Base-by-base conservation (phyloP, 1,140 invertebrate species). In the Drosophila jambulina region DNA sequence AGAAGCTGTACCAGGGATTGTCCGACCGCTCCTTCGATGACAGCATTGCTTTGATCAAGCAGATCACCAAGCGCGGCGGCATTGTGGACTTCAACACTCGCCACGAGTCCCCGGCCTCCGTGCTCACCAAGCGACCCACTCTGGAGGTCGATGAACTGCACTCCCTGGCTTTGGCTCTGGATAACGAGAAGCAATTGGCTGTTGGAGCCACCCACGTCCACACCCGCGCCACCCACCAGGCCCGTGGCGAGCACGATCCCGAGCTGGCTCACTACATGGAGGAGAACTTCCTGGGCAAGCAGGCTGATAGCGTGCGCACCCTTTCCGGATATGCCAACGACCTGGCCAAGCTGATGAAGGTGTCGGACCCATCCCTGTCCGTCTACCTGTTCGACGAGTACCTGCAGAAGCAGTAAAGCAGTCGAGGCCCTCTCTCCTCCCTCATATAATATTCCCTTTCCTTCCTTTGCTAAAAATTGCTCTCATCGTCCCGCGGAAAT, bases 361-460 rank as follows among this genome's bases (percentile, higher is more conserved):
- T 94, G 69, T 93, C 92, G 7, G 95, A 96, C 74, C 93, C 94
- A 59, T 95, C 96, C 5, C 91, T 97, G 46, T 93, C 94, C 13
- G 78, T 97, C 68, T 97, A 95, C 85, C 82, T 97, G 51, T 97
- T 97, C 91, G 96, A 97, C 93, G 96, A 97, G 91, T 96, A 96
- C 81, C 94, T 97, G 68, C 93, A 96, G 76, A 96, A 96, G 90
- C 85, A 92, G 75, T 92, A 92, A 91, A 68, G 23, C 53, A 56
- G 58, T 63, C 56, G 21, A n/a, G 19, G 56, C 17, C 3, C 17
- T 25, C 19, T 10, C 42, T n/a, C 34, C 59, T 53, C 32, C 40
- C 38, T 12, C 43, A 56, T 38, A 25, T 38, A 38, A 60, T 38
- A 34, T 75, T 63, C 61, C 58, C 53, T 8, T 42, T 21, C 25